Evolutionary conservation across 2,113 vertebrate genomes (phyloP).

Genomic region (Macrotus californicus): DNA sequence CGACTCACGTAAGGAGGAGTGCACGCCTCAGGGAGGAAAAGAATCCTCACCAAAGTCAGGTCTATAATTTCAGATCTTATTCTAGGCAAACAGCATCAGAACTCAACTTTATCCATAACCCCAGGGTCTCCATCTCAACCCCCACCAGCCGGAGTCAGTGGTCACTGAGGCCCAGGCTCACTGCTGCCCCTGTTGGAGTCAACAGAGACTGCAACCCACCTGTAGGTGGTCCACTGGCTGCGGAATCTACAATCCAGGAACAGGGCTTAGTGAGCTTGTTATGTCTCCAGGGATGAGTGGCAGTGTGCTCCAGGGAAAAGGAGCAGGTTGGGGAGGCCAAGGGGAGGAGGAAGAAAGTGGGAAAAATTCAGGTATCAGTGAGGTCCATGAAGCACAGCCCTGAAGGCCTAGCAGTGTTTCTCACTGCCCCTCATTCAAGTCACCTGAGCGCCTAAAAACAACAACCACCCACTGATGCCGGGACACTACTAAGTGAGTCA

Average conservation of each 20-base stretch:
- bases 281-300: neutral
- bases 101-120: no score
- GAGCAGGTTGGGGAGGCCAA: neutral
- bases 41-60: neutral
- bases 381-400: neutral
- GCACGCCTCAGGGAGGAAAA: neutral
- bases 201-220: neutral
- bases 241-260: neutral
- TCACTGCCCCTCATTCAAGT: neutral
- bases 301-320: neutral
- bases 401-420: neutral
- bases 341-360: neutral
- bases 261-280: neutral
- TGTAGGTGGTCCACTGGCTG: neutral
- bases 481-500: neutral
- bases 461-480: no score
- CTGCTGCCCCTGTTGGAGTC: slow-evolving; percentile 1
- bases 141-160: fast-evolving
- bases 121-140: neutral
- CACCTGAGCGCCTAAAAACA: neutral
- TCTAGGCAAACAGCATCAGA: neutral
- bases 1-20: neutral
- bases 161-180: neutral
- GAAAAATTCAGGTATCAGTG: neutral
- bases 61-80: neutral